A percentile compares a stretch with the other conserved stretches of the same genome.
Evolutionary conservation across 2,888 invertebrate species (phyloP).

Genomic region (Meteorus cinctellus): DNA sequence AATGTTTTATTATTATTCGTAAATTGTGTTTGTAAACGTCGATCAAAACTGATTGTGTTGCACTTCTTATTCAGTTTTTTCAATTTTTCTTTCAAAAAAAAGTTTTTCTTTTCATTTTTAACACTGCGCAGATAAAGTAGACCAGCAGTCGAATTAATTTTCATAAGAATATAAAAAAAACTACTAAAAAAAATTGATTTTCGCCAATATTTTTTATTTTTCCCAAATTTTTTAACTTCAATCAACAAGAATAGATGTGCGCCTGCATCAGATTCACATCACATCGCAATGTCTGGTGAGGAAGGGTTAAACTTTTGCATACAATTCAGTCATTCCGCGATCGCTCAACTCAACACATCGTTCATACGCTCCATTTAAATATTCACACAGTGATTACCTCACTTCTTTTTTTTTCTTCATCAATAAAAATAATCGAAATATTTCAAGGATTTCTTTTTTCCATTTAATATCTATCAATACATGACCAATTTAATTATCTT

Average conservation of each 20-base stretch:
- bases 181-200: no score
- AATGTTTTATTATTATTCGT: not conserved
- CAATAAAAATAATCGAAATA: not conserved
- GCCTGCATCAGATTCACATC: not conserved
- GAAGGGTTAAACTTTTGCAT: not conserved
- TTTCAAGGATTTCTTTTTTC: not conserved
- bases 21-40: no score
- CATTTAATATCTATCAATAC: not conserved
- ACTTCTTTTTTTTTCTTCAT: not conserved
- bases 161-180: no score
- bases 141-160: no score
- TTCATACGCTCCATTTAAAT: not conserved
- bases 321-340: slow-evolving; percentile 49
- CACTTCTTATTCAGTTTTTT: no score
- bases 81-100: no score
- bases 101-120: no score
- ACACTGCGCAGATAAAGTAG: no score
- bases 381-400: not conserved
- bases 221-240: no score
- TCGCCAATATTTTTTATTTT: no score
- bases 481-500: not conserved
- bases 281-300: not conserved
- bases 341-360: slow-evolving; percentile 40
- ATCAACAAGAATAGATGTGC: slow-evolving; percentile 3
- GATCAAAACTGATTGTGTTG: no score